Evolutionary conservation across 2,888 invertebrate genomes (phyloP), one percentile per base, ranked within the genome.

Genomic region (Sinohyriopsis cumingii): DNA sequence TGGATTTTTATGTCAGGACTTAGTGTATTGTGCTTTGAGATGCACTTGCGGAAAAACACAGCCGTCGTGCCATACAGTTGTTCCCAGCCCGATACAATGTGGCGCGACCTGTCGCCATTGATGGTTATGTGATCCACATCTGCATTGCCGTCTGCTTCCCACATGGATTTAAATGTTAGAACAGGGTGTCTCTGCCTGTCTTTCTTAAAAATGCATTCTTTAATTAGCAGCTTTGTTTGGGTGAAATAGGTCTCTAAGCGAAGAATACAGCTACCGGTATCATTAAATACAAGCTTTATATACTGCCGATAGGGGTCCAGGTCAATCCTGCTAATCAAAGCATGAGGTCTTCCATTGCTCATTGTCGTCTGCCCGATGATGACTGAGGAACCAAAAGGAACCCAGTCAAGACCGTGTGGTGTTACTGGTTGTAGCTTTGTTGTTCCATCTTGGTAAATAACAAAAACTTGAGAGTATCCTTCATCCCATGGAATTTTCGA

Each of bases 361-460:
- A 71, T 63, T 15, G 67, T 63, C 18, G 77, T 73, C 60, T 80
- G 80, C 3, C 83, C 80, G 66, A 82, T 76, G 62, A 79, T 65
- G 12, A 81, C 71, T 54, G 80, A 79, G 15, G 82, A 71, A 33
- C 84, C 78, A 70, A 82, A 80, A 24, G 84, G 82, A 60, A 82
- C 71, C 69, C 80, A 76, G 65, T 81, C 77, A 5, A 78, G 68
- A 28, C 82, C 83, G 59, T 79, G 78, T 12, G 78, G 75, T 4
- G 81, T 74, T 7, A 73, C 72, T 3, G 81, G 72, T 55, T 80
- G 77, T 24, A 79, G 65, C 15, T 78, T 72, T 5, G 70, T 65
- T 18, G 75, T 75, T 12, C 83, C 83, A 59, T 81, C 78, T 63
- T 79, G 81, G 64, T 82, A 79, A 45, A 83, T 63, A 53, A 80